Percentiles rank a stretch among this genome's conserved stretches.
Evolutionary conservation across 2,113 vertebrate species (phyloP).

Genomic region (Copsychus sechellarum): DNA sequence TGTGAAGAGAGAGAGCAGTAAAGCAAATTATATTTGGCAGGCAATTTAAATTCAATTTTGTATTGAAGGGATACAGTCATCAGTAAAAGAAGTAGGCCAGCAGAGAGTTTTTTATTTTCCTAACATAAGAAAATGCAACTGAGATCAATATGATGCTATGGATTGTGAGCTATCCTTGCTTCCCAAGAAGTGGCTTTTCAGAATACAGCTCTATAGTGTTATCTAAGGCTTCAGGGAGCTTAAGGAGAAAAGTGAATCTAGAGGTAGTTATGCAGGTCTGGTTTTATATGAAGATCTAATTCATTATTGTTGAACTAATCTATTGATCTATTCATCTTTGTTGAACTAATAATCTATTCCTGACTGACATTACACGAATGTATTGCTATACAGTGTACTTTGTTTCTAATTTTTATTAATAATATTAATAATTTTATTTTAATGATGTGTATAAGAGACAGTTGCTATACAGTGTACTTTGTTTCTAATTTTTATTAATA

Average conservation of each 20-base stretch:
- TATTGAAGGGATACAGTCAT: neutral
- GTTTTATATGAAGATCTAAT: neutral
- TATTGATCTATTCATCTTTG: neutral
- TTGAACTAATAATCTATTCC: neutral
- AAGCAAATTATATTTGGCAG: neutral
- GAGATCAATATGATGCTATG: neutral
- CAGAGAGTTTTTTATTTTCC: rapidly evolving
- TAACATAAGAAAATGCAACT: neutral
- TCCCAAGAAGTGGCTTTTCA: neutral
- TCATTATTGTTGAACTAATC: neutral
- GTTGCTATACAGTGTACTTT: neutral
- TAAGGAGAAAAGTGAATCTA: neutral
- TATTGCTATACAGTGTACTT: neutral
- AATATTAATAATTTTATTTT: neutral
- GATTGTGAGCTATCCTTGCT: neutral
- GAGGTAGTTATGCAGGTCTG: neutral
- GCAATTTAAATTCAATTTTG: neutral
- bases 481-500: neutral
- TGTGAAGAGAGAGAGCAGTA: neutral
- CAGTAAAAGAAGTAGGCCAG: neutral
- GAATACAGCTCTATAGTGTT: neutral
- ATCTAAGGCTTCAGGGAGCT: neutral
- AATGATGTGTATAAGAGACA: too few species aligned
- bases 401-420: neutral
- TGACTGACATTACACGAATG: neutral